These are phyloP conservation scores for Theropithecus gelada DNA, from an alignment of 2,113 vertebrate species.

Conservation along the genomic window DNA sequence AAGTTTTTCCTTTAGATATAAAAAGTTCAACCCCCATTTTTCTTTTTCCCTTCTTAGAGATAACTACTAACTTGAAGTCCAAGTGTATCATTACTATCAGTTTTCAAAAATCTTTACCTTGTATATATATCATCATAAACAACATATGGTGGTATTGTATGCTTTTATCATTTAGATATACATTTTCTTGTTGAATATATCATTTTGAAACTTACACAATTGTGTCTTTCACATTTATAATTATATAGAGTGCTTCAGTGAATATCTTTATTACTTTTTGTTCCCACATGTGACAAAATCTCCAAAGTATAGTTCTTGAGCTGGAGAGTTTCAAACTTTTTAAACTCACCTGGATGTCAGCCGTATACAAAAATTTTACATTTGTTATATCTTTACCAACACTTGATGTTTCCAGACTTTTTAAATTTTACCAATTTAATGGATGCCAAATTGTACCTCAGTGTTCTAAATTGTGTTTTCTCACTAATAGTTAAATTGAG, in stretches of 20 bases:
- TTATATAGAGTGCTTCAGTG: background rate
- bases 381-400: background rate
- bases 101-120: background rate
- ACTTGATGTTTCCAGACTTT: background rate
- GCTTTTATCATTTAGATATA: background rate
- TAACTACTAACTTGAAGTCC: background rate
- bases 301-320: background rate
- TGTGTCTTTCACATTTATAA: background rate
- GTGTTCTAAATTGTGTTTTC: background rate
- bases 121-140: background rate
- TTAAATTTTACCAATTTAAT: background rate
- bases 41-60: background rate
- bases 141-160: background rate
- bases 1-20: background rate
- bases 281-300: background rate
- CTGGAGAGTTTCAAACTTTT: background rate
- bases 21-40: background rate
- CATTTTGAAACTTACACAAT: background rate
- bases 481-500: background rate
- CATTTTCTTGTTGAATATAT: background rate
- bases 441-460: background rate
- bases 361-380: background rate
- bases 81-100: background rate
- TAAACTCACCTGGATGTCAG: background rate
- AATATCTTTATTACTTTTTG: background rate